Evolutionary conservation across 1,140 invertebrate species (phyloP).

Genomic region (Bombus balteatus): DNA sequence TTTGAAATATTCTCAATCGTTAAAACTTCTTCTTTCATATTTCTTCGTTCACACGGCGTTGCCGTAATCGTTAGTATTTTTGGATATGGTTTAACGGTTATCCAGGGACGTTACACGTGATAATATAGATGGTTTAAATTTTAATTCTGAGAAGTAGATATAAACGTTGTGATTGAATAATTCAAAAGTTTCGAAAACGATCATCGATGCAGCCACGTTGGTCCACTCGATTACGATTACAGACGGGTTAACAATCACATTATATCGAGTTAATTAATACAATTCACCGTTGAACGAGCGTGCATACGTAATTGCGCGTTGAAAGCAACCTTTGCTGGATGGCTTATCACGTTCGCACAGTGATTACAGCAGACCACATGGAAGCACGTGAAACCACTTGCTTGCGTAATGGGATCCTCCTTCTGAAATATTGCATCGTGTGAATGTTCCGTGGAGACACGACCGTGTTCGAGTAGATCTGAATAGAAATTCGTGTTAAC

Average conservation of each 20-base stretch:
- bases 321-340: conserved; percentile 22
- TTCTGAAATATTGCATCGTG: conserved; percentile 35
- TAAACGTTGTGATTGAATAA: too few species aligned
- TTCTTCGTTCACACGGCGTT: too few species aligned
- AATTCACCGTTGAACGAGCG: conserved; percentile 3
- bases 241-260: conserved; percentile 13
- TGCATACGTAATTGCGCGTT: not conserved
- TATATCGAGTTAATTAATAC: conserved; percentile 43
- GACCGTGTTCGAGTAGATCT: not conserved
- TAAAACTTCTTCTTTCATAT: too few species aligned
- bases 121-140: not conserved
- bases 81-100: not conserved
- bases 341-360: conserved; percentile 23
- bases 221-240: not conserved
- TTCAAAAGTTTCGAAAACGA: not conserved
- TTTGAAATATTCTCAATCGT: too few species aligned
- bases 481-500: not conserved
- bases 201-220: not conserved
- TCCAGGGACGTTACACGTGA: not conserved
- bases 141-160: not conserved
- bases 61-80: too few species aligned
- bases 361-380: conserved; percentile 22
- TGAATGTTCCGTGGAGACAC: conserved; percentile 4
- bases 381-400: conserved; percentile 35
- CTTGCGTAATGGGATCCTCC: conserved; percentile 33